Evolutionary conservation across 2,797 vertebrate genomes (phyloP), one percentile per base, ranked within the genome.

Genomic region (Pelobates cultripes): DNA sequence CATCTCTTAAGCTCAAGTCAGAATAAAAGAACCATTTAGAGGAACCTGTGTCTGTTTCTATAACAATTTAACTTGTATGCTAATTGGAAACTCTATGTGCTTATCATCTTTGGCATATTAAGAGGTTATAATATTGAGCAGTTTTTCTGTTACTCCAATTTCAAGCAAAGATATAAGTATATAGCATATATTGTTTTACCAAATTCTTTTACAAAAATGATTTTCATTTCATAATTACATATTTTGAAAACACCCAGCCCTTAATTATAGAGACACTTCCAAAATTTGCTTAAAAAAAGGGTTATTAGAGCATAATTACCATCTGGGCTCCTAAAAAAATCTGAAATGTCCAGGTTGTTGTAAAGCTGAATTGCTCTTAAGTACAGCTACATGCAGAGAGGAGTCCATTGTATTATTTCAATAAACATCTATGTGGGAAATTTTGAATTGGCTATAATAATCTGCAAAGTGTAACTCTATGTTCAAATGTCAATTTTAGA

Each of bases 401-500:
- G 12, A 60, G 47, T 74, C 79, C 82, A 84, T 84, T 84, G 82
- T 84, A 84, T 84, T 84, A 84, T 84, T 84, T 79, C 82, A 84
- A 84, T 79, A 77, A 75, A 84, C 57, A 75, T 53, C 66, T 75
- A 84, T 75, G 82, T 71, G 82, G 77, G 82, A 79, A 79, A 79
- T 79, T 66, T 70, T 79, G 77, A 84, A 84, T 79, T 79, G 82
- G 82, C 67, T 75, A 66, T 84, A 84, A 84, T 79, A 79, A 84
- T 84, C 82, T 79, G 72, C 72, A 73, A 70, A 75, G 72, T 57
- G 77, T 79, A 66, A 72, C 66, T 79, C 73, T 70, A 60, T 79
- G 82, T 43, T 73, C 82, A 79, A 71, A 84, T 77, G 82, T 84
- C 82, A 84, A 84, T 84, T 84, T 84, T 84, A 84, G 82, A 79